phyloP scores from a whole-genome alignment of 2,888 invertebrate genomes.

The Neocrepidodera transversa region DNA sequence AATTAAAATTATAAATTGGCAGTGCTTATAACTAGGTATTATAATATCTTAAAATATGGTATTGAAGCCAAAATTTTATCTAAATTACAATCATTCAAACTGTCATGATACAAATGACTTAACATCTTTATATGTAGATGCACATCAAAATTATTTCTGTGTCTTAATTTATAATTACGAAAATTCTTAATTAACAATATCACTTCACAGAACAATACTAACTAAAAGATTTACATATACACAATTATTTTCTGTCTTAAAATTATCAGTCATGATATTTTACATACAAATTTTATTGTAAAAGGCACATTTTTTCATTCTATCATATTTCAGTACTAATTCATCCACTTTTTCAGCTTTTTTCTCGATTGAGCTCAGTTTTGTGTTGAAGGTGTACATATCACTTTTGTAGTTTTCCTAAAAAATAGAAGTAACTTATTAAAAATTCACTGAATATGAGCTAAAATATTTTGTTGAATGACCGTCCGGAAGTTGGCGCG shows the following conservation, averaged over 20 bases:
- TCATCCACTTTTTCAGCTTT: slow-evolving; percentile 51
- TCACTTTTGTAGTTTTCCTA: slow-evolving; percentile 50
- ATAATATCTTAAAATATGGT: too few species aligned
- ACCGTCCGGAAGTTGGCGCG: too few species aligned
- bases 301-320: slow-evolving; percentile 43
- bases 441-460: too few species aligned
- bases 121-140: too few species aligned
- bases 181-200: slow-evolving; percentile 24
- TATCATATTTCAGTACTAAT: slow-evolving; percentile 42
- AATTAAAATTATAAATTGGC: slow-evolving; percentile 27
- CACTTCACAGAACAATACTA: slow-evolving; percentile 18
- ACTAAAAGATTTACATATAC: slow-evolving; percentile 36
- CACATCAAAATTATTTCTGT: too few species aligned
- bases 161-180: too few species aligned
- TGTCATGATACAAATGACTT: too few species aligned
- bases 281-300: slow-evolving; percentile 43
- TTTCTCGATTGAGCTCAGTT: slow-evolving; percentile 47
- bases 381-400: slow-evolving; percentile 48
- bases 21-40: slow-evolving; percentile 12
- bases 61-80: too few species aligned
- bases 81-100: too few species aligned
- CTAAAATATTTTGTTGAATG: too few species aligned
- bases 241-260: slow-evolving; percentile 32
- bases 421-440: slow-evolving; percentile 39
- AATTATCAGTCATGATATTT: slow-evolving; percentile 36